These are phyloP conservation scores for Orthonyx spaldingii DNA, from an alignment of 2,113 vertebrate species.

Conservation along the genomic window DNA sequence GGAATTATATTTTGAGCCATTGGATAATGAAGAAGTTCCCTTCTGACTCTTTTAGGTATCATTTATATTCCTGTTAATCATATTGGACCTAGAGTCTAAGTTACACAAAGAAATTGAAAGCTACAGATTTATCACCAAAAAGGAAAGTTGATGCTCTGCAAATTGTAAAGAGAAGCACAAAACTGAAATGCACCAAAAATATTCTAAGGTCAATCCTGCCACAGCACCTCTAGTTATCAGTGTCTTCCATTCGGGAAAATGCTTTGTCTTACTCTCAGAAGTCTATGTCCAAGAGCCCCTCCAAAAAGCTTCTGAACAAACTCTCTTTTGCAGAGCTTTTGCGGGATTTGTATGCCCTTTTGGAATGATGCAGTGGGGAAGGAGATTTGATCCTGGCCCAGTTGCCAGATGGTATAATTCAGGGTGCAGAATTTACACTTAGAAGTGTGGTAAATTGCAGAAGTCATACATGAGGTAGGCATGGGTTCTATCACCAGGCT, in stretches of 20 bases:
- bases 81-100: background rate
- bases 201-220: background rate
- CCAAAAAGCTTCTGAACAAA: background rate
- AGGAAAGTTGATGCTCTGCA: background rate
- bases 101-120: background rate
- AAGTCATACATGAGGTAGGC: background rate
- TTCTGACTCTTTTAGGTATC: background rate
- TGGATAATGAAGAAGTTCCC: background rate
- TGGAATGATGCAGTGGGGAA: background rate
- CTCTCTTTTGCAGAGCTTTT: background rate
- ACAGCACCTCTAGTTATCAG: background rate
- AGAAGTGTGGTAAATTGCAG: background rate
- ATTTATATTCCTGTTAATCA: background rate
- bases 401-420: background rate
- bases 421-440: background rate
- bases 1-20: background rate
- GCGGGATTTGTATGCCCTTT: background rate
- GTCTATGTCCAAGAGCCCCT: rapidly evolving
- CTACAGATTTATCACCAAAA: background rate
- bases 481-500: rapidly evolving
- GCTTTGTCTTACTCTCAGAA: background rate
- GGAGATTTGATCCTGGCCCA: background rate
- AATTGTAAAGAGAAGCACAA: background rate
- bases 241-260: background rate
- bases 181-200: background rate